These are phyloP conservation scores for Enteromius treurensis DNA, from an alignment of 2,797 vertebrate genomes.

Conservation along the genomic window DNA sequence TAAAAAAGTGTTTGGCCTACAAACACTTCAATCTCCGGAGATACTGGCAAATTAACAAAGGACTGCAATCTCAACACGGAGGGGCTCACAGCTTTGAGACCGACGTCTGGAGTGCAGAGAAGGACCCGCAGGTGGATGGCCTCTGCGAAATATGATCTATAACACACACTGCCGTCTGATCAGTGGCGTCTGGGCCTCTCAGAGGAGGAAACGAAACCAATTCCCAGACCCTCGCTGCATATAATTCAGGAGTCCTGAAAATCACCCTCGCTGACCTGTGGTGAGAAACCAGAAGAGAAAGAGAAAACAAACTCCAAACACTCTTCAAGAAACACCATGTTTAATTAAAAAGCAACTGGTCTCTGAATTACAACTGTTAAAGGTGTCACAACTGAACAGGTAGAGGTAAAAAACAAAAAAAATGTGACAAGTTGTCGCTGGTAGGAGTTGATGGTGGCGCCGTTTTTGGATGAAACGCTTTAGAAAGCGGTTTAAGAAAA, in stretches of 20 bases:
- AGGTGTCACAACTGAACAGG: conserved; percentile 49
- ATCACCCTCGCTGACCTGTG: conserved; percentile 54
- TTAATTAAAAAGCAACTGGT: conserved; percentile 64
- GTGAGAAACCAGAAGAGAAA: conserved; percentile 34
- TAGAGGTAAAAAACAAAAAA: conserved; percentile 40
- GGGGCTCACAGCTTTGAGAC: conserved; percentile 36
- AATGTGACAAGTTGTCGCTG: conserved; percentile 25
- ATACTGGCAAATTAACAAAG: not conserved
- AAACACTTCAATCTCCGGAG: not conserved
- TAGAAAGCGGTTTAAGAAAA: not conserved
- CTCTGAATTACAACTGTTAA: conserved; percentile 39
- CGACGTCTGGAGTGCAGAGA: conserved; percentile 27
- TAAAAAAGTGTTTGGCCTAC: not conserved
- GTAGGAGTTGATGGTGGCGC: not conserved
- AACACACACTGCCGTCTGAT: conserved; percentile 58
- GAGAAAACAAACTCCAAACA: conserved; percentile 43
- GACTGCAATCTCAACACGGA: not conserved
- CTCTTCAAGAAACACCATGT: conserved; percentile 60
- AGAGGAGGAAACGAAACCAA: conserved; percentile 56
- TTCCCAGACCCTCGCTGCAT: conserved; percentile 54
- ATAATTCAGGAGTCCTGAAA: conserved; percentile 59
- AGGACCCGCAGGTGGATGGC: conserved; percentile 62
- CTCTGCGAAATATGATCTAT: conserved; percentile 63
- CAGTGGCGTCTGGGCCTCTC: conserved; percentile 54
- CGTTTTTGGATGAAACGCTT: conserved; percentile 18